Percentiles rank a stretch among this genome's conserved stretches.
Conservation (phyloP, 2,888 invertebrate genomes). For the Noctua comes region DNA sequence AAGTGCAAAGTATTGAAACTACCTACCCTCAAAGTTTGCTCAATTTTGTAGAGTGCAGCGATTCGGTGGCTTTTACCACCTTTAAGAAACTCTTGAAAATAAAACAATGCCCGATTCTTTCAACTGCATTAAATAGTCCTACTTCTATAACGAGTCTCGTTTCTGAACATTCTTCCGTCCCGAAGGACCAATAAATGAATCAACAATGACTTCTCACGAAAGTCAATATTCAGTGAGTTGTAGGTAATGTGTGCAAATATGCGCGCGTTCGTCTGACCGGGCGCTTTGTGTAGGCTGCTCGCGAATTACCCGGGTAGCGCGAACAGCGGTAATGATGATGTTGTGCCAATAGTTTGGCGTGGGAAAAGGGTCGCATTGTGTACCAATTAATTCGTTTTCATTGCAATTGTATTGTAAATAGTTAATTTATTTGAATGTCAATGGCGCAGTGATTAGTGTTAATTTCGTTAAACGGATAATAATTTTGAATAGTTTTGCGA, state of each 20-base stretch:
- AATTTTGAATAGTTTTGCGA: not conserved
- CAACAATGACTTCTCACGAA: slow-evolving; percentile 69
- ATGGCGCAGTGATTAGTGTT: slow-evolving; percentile 47
- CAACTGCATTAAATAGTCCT: not conserved
- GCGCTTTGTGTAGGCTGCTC: slow-evolving; percentile 54
- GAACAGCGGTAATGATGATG: slow-evolving; percentile 42
- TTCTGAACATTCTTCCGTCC: slow-evolving; percentile 6
- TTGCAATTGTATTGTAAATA: slow-evolving; percentile 52
- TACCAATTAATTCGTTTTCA: slow-evolving; percentile 60
- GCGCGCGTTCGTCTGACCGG: slow-evolving; percentile 45
- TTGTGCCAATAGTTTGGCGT: slow-evolving; percentile 59
- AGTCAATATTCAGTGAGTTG: slow-evolving; percentile 71
- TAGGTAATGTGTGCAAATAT: slow-evolving; percentile 68
- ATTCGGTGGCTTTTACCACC: not conserved
- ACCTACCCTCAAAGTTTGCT: not conserved
- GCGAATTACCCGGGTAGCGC: slow-evolving; percentile 60
- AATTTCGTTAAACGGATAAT: slow-evolving; percentile 22
- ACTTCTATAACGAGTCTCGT: too few species aligned
- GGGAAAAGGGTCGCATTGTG: slow-evolving; percentile 55
- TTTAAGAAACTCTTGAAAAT: not conserved
- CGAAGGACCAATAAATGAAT: slow-evolving; percentile 45
- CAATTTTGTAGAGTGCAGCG: not conserved
- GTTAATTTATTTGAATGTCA: slow-evolving; percentile 57
- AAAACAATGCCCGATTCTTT: not conserved
- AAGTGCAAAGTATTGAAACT: not conserved